Base-by-base conservation (phyloP, 2,888 invertebrate genomes). In the Drosophila pullipes region DNA sequence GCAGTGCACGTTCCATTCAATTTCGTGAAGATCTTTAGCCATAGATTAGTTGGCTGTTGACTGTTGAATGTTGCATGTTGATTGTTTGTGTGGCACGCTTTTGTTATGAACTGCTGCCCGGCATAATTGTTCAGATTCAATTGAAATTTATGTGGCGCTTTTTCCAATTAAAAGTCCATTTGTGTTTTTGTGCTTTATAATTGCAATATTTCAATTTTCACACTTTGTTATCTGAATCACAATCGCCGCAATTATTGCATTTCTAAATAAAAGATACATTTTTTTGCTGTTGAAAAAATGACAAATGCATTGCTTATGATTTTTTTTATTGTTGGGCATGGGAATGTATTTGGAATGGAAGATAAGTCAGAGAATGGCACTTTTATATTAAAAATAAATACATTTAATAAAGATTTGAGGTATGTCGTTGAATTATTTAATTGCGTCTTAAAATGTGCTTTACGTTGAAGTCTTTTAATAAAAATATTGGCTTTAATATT, bases 121-220 rank as follows among this genome's bases (percentile, higher is more conserved):
- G 74, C 74, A 67, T 70, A 82, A 74, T 78, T 82, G 85, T 71
- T 82, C 79, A 81, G 81, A 81, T 81, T 78, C 85, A 81, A 81
- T 81, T 65, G 81, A 78, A 68, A 81, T 81, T 84, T 81, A 84
- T 81, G 81, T 49, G 52, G 55, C 54, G 31, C 39, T 30, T 13
- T 55, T 31, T 18, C 13, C 69, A 69, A 69, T 69, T 69, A 69
- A 69, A 69, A 13, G 39, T 50, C 28, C 28, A 50, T 57, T 57
- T 57, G 55, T 66, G 55, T 66, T 6, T 11, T 65, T 16, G 33
- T 41, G 67, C 67, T 44, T 67, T 67, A 66, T 67, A 67, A 35
- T 67, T 35, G 11, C 53, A 39, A 69, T 55, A 69, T 55, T 69
- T 47, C 47, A 25, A 47, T 47, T 47, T 47, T 55, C 68, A 69